Evolutionary conservation across 2,113 vertebrate species (phyloP), one percentile per base, ranked within the genome.

Genomic region (Calonectris borealis): DNA sequence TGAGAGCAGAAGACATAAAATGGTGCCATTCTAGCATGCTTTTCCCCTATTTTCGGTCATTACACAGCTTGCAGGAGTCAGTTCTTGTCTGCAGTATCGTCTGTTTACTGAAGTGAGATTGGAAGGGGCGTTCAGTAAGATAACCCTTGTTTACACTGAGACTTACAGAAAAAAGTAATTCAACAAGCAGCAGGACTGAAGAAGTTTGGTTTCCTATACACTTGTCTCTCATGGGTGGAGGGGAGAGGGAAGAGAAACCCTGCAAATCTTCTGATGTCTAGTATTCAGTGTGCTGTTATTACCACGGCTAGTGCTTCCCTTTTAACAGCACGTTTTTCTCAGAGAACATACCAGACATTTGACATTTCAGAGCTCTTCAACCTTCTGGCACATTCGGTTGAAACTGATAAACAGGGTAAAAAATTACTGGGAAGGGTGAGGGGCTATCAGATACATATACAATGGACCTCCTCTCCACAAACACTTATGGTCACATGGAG

Each of bases 31-130:
- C 24, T 83, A 51, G 40, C 40, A 51, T 1, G 3, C 7, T 42
- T 20, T 52, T 27, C 14, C 24, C 10, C 0, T 0, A 27, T 13
- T 84, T 64, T 77, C 0, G 0, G 9, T 66, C 51, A 82, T 82
- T 78, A 20, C 14, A 42, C 14, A 60, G 15, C 27, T 75, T 58
- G 27, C n/a, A 80, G 62, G 19, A 90, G n/a, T 60, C 29, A 52
- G 13, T 38, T 68, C 68, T 77, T 76, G 9, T 49, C 64, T 86
- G 48, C 31, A 65, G 8, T 52, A 12, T 69, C 24, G 4, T 42
- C 69, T 61, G 3, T 31, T n/a, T 13, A 29, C 5, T 2, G 5
- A 38, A 89, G 64, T 27, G 46, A 94, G 46, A 75, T 11, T 73
- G 32, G 16, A 78, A 75, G 26, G 16, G 32, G 18, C 2, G 2